Percentiles rank a stretch among this genome's conserved stretches.
These are phyloP conservation scores for Anolis carolinensis DNA, from an alignment of 2,113 vertebrate genomes.

Conservation along the genomic window DNA sequence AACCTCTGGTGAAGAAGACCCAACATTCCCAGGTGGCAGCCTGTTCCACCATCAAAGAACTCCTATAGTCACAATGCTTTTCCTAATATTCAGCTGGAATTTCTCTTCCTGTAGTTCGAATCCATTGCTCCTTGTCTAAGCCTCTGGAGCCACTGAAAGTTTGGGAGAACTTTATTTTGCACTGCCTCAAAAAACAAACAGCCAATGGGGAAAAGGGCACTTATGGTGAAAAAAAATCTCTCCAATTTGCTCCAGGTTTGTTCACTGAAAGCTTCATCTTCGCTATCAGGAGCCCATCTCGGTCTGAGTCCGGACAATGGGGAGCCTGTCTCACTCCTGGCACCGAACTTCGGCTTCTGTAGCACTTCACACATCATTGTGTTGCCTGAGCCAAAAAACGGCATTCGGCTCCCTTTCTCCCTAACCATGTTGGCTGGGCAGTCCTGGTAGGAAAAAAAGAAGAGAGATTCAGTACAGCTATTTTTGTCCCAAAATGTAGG, in stretches of 20 bases:
- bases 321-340: background rate
- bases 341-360: background rate
- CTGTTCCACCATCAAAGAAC: too few species aligned
- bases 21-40: too few species aligned
- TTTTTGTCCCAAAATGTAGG: constrained; percentile 2
- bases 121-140: too few species aligned
- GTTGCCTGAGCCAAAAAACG: background rate
- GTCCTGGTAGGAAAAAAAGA: background rate
- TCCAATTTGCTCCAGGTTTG: background rate
- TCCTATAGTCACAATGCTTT: too few species aligned
- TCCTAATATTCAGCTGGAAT: too few species aligned
- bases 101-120: too few species aligned
- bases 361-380: background rate
- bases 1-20: too few species aligned
- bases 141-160: too few species aligned
- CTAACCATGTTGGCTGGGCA: background rate
- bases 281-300: too few species aligned
- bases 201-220: background rate
- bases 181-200: background rate
- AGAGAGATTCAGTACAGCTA: background rate
- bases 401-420: background rate
- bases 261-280: background rate
- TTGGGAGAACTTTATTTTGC: too few species aligned
- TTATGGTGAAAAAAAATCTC: background rate
- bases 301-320: background rate